Evolutionary conservation across 2,797 vertebrate genomes (phyloP).

Genomic region (Poeciliopsis presidionis): DNA sequence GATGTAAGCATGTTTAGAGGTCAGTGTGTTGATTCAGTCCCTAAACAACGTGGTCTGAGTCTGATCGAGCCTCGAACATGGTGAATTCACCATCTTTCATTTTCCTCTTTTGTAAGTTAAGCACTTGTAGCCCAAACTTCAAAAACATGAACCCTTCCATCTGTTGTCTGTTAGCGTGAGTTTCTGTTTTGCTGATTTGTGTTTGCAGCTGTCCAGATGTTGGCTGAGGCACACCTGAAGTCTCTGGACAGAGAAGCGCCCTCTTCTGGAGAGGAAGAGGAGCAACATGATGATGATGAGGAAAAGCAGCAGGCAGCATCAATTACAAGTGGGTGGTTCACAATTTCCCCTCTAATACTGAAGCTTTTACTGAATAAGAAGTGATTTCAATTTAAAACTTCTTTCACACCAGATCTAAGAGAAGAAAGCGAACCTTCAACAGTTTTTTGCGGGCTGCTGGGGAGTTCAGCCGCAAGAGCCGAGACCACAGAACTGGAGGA

Average conservation of each 20-base stretch:
- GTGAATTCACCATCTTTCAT: neutral
- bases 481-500: conserved; percentile 44
- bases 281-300: conserved; percentile 50
- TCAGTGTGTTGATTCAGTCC: neutral
- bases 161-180: neutral
- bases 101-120: neutral
- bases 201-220: conserved; percentile 87
- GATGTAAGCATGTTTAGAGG: neutral
- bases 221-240: conserved; percentile 86
- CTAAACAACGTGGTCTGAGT: neutral
- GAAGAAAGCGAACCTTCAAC: conserved; percentile 31
- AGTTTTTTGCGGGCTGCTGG: conserved; percentile 19
- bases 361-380: neutral
- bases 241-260: conserved; percentile 69
- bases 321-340: conserved; percentile 43
- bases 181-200: conserved; percentile 9
- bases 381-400: neutral
- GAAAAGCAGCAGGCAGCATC: conserved; percentile 57
- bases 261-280: conserved; percentile 80
- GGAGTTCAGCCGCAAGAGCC: conserved; percentile 30
- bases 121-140: neutral
- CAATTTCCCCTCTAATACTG: neutral
- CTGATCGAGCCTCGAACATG: neutral
- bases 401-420: conserved; percentile 46
- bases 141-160: neutral